Evolutionary conservation across 2,888 invertebrate genomes (phyloP).

Genomic region (Heteropelma amictum): DNA sequence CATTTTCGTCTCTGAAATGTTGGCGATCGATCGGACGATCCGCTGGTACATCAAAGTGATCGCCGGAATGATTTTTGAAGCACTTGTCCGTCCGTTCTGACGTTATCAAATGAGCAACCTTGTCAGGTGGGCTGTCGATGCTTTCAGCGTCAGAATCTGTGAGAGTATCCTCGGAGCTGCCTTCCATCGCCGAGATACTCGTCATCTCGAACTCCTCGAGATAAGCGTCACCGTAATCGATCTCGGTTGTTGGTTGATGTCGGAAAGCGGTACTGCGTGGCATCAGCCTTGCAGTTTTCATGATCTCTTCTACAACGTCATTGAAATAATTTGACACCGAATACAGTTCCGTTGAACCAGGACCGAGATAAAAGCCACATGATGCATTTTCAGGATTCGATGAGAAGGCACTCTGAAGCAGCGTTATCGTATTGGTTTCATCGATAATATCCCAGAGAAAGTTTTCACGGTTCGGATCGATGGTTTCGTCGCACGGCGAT

Average conservation of each 20-base stretch:
- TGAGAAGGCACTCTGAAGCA: slow-evolving; percentile 55
- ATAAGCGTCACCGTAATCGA: slow-evolving; percentile 55
- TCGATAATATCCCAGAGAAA: slow-evolving; percentile 49
- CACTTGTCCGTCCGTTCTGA: slow-evolving; percentile 3
- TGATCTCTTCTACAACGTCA: slow-evolving; percentile 56
- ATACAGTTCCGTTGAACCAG: slow-evolving; percentile 48
- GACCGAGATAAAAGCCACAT: slow-evolving; percentile 55
- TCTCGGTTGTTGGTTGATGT: slow-evolving; percentile 22
- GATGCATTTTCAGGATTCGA: slow-evolving; percentile 49
- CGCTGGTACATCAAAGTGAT: not conserved
- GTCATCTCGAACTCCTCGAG: slow-evolving; percentile 34
- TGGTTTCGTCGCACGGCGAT: not conserved
- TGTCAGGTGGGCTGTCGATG: not conserved
- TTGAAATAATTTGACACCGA: slow-evolving; percentile 51
- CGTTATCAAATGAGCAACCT: not conserved
- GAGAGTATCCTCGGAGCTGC: slow-evolving; percentile 6
- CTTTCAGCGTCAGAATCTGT: slow-evolving; percentile 11
- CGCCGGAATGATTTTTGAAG: slow-evolving; percentile 32
- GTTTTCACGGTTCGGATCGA: slow-evolving; percentile 2
- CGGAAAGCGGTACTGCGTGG: not conserved
- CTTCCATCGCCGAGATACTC: not conserved
- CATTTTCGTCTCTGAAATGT: not conserved
- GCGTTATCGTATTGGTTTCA: slow-evolving; percentile 51
- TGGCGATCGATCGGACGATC: not conserved
- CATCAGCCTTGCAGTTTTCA: slow-evolving; percentile 49